Percentiles rank a stretch among this genome's conserved stretches.
Conservation (phyloP, 2,888 invertebrate species). For the Ormyrus nitidulus region DNA sequence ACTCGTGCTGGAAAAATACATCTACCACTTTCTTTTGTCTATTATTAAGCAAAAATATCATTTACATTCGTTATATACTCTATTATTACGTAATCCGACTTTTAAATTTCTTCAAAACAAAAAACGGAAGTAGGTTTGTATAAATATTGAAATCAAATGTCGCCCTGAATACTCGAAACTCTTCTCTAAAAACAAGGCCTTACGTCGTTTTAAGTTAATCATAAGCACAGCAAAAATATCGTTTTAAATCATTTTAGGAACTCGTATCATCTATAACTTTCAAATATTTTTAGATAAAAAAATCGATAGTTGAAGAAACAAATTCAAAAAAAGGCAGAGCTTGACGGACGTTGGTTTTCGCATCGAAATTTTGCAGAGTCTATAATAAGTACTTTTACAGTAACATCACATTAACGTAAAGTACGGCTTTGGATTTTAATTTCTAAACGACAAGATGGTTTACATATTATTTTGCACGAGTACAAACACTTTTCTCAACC, state of each 20-base stretch:
- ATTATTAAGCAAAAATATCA: conserved; percentile 47
- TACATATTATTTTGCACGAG: conserved; percentile 49
- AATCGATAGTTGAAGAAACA: conserved; percentile 28
- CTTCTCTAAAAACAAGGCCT: conserved; percentile 26
- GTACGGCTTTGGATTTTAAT: not conserved
- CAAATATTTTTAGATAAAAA: conserved; percentile 30
- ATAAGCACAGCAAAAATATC: conserved; percentile 35
- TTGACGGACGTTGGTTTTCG: conserved; percentile 40
- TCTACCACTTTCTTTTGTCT: conserved; percentile 45
- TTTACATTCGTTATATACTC: conserved; percentile 19
- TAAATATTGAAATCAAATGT: conserved; percentile 39
- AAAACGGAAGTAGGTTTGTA: conserved; percentile 38
- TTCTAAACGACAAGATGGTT: conserved; percentile 26
- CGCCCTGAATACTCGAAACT: conserved; percentile 24
- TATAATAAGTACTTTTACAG: not conserved
- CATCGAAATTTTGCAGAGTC: conserved; percentile 15
- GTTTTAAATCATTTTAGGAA: conserved; percentile 52
- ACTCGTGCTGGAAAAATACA: conserved; percentile 54
- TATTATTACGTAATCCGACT: conserved; percentile 39
- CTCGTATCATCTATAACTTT: conserved; percentile 48
- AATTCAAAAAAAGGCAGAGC: conserved; percentile 46
- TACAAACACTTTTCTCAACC: conserved; percentile 38
- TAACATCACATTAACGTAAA: not conserved
- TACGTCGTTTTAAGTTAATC: not conserved
- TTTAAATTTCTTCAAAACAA: conserved; percentile 22